phyloP scores from a whole-genome alignment of 1,140 invertebrate genomes.

The Agrilus planipennis region DNA sequence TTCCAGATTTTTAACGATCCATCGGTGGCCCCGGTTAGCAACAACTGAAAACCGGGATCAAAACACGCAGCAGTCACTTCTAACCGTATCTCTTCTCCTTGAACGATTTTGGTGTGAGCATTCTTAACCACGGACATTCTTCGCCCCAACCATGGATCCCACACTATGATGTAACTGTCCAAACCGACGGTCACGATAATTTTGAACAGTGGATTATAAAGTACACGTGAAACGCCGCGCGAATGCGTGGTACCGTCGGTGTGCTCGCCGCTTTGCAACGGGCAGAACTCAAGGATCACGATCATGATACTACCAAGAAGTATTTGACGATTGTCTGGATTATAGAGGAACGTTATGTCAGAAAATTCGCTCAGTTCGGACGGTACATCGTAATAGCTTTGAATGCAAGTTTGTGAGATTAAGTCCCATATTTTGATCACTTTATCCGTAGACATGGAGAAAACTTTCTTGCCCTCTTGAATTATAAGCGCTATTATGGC shows the following conservation, averaged over 20 bases:
- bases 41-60: constrained; percentile 51
- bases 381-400: constrained; percentile 51
- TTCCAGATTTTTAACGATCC: constrained; percentile 59
- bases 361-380: constrained; percentile 42
- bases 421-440: constrained; percentile 61
- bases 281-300: constrained; percentile 45
- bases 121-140: constrained; percentile 48
- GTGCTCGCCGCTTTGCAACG: constrained; percentile 44
- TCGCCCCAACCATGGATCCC: constrained; percentile 52
- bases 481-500: constrained; percentile 53
- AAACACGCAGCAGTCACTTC: constrained; percentile 68
- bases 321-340: constrained; percentile 47
- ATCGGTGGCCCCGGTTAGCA: constrained; percentile 42
- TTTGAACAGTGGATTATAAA: constrained; percentile 58
- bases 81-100: constrained; percentile 46
- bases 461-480: constrained; percentile 40
- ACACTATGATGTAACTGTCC: constrained; percentile 60
- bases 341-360: constrained; percentile 47
- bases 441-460: constrained; percentile 51
- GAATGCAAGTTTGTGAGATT: constrained; percentile 42
- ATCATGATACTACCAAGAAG: constrained; percentile 49
- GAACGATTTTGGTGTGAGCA: constrained; percentile 47
- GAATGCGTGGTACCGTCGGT: constrained; percentile 58
- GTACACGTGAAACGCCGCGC: constrained; percentile 45
- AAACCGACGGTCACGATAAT: constrained; percentile 51